Evolutionary conservation across 2,888 invertebrate genomes (phyloP).

Genomic region (Dascillus cervinus): DNA sequence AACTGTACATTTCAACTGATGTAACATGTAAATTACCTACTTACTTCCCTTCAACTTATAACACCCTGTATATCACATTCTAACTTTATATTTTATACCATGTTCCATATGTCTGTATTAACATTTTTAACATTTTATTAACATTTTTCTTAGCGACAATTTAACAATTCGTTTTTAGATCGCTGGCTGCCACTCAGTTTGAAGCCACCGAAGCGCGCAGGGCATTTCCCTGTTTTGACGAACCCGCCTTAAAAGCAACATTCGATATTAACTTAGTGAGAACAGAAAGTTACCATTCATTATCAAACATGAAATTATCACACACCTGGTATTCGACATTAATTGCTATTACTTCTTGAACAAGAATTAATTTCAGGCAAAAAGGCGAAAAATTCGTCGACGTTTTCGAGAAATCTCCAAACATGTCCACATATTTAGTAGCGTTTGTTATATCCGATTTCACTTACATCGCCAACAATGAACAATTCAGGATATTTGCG

Average conservation of each 20-base stretch:
- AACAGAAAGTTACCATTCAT: conserved; percentile 6
- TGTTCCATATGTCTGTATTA: not conserved
- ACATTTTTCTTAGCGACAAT: not conserved
- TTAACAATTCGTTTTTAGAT: conserved; percentile 2
- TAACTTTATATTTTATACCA: too few species aligned
- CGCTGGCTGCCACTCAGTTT: conserved; percentile 57
- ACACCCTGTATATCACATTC: too few species aligned
- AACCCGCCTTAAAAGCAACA: conserved; percentile 40
- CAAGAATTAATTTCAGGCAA: not conserved
- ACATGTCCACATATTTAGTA: conserved; percentile 67
- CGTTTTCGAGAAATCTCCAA: conserved; percentile 7
- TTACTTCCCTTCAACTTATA: too few species aligned
- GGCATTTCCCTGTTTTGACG: conserved; percentile 73
- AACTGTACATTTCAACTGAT: too few species aligned
- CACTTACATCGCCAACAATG: conserved; percentile 26
- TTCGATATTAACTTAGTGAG: conserved; percentile 39
- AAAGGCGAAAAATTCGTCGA: conserved; percentile 5
- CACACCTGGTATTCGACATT: not conserved
- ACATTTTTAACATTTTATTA: not conserved
- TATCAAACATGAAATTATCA: conserved; percentile 8
- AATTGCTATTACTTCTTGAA: not conserved
- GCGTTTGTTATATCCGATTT: conserved; percentile 67
- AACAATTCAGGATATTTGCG: conserved; percentile 25
- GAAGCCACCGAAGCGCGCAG: conserved; percentile 55
- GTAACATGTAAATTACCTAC: too few species aligned